Conservation (phyloP, 2,888 invertebrate genomes). For the Orthonevra nobilis region DNA sequence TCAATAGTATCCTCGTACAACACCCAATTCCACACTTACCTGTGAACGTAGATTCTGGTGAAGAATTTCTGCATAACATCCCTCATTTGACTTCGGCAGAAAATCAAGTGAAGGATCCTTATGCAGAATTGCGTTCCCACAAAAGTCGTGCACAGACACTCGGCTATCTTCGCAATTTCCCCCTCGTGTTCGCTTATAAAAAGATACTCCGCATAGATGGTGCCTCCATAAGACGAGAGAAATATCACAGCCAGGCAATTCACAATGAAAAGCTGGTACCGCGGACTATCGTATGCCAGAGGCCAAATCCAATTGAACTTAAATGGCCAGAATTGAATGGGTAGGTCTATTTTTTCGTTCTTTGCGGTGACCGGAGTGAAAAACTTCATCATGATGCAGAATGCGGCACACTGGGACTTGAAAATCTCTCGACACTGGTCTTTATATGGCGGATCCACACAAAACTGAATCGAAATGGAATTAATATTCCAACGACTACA, state of each 20-base stretch:
- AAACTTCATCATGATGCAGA: slow-evolving; percentile 2
- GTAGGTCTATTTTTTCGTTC: slow-evolving; percentile 20
- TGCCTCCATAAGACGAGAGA: slow-evolving; percentile 38
- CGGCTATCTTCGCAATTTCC: slow-evolving; percentile 58
- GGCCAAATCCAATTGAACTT: slow-evolving; percentile 70
- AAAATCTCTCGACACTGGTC: neutral
- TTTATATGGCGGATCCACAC: neutral
- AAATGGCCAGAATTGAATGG: slow-evolving; percentile 47
- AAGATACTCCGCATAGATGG: slow-evolving; percentile 51
- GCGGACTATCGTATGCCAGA: slow-evolving; percentile 18
- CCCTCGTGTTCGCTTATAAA: slow-evolving; percentile 55
- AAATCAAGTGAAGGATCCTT: slow-evolving; percentile 39
- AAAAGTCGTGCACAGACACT: slow-evolving; percentile 62
- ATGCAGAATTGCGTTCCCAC: slow-evolving; percentile 63
- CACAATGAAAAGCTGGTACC: slow-evolving; percentile 11
- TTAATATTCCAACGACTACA: slow-evolving; percentile 36
- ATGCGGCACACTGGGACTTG: neutral
- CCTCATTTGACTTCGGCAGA: slow-evolving; percentile 34
- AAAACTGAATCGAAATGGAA: slow-evolving; percentile 20
- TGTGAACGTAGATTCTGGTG: slow-evolving; percentile 51
- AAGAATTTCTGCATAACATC: slow-evolving; percentile 59
- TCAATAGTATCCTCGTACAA: no score
- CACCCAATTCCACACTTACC: slow-evolving; percentile 19
- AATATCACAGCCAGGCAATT: slow-evolving; percentile 13
- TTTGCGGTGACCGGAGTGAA: slow-evolving; percentile 33